Base-by-base conservation (phyloP, 2,113 vertebrate species). In the Lampris incognitus region DNA sequence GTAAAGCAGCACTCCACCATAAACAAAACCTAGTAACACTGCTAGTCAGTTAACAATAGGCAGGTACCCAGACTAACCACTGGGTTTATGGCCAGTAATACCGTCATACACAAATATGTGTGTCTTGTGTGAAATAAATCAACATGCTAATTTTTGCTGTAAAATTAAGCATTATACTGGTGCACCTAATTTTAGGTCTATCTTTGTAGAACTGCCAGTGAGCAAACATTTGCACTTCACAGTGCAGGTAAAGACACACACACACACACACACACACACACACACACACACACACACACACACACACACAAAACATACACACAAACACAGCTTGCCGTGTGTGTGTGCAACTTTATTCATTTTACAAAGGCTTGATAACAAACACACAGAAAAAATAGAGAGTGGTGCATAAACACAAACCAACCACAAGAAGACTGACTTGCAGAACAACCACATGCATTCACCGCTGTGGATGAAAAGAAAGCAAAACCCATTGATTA, bases 361-460 rank as follows among this genome's bases (percentile, higher is more conserved):
- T 76, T 74, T 75, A 82, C 69, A 78, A 82, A 87, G 76, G 77
- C 79, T 76, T 74, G 80, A 71, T 84, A 87, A 73, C 64, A 90
- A 42, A 78, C 66, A 75, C 62, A 59, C 50, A 78, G 58, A 38
- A 70, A 74, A 41, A 13, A 48, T 69, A 77, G 78, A 49, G 58
- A 68, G 41, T 40, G 59, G 36, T 11, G 39, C 61, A 58, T 55
- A 51, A 56, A 57, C 54, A 67, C 58, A 67, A 60, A 51, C 60
- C 63, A 39, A 65, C 44, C 44, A 46, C 44, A 46, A 4, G 7
- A 4, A 2, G 4, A 46, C 44, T 46, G 3, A 46, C 44, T 24
- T 24, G 24, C 24, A 24, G 24, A 36, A 24, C 55, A 57, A 2
- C 7, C 44, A 46, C 44, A 46, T 46, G 1, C 44, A 46, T 46